Evolutionary conservation across 2,113 vertebrate species (phyloP), one percentile per base, ranked within the genome.

Genomic region (Silurus meridionalis): DNA sequence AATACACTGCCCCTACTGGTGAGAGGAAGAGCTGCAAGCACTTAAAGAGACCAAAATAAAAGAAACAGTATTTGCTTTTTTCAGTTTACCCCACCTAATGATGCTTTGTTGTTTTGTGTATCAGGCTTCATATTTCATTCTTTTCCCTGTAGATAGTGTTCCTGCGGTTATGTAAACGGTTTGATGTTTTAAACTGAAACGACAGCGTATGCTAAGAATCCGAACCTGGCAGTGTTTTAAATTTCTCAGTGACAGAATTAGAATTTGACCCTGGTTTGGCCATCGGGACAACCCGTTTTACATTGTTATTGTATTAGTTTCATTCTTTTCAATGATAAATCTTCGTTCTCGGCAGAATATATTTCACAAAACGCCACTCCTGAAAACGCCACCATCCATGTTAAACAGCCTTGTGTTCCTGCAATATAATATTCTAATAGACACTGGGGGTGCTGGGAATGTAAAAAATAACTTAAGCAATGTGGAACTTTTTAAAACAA

Each of bases 1-100:
- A 11, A 37, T 87, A 88, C 89, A 90, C 61, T 90, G 92, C 91
- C 93, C 90, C 92, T 90, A 78, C 88, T 92, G 93, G 91, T 63
- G 81, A 7, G 9, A 78, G 85, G 86, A 50, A 82, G 87, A 87
- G 90, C 85, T 91, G 89, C 86, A 91, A 90, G 88, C 90, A 86
- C 85, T 88, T 58, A 86, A 93, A 91, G 89, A 88, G 3, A 25
- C n/a, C 9, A 9, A 8, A 28, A 19, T 2, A 15, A 75, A 19
- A 7, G 8, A 3, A 21, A 50, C 5, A 48, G 3, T 14, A 25
- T 4, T 25, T 79, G 0, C 17, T 25, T 89, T 87, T 0, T n/a
- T 6, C 88, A 82, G 85, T 85, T 77, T 85, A 82, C 83, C 5
- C 25, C 11, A 52, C 5, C 50, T 78, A 57, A 57, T 78, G 75